Base-by-base conservation (phyloP, 2,888 invertebrate species). In the Chymomyza caudatula region DNA sequence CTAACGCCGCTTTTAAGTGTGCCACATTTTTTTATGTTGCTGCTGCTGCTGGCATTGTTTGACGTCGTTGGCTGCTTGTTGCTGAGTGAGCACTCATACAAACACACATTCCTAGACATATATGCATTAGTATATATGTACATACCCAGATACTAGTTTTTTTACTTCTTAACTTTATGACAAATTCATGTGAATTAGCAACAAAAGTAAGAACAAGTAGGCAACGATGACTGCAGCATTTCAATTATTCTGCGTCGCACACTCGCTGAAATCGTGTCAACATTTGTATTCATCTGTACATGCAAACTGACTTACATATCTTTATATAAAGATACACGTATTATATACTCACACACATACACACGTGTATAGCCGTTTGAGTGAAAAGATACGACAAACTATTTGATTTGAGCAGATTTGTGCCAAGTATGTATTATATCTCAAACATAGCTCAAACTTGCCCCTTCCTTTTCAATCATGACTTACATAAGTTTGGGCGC, bases 101-200 rank as follows among this genome's bases (percentile, higher is more conserved):
- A 52, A 56, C 53, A 63, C 63, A 75, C 56, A 51, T 44, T 60
- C 23, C 23, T 53, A 53, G 2, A 23, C 23, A 11, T 13, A 20
- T 52, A 22, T 22, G n/a, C 20, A 52, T 53, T 15, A 20, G 17
- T 37, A 29, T 25, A 54, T n/a, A 54, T 54, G 37, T 37, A 22
- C 23, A 57, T 22, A 58, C 22, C 63, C 67, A 75, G 56, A 73
- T 65, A 67, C 67, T 61, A 63, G 62, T 69, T 62, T 67, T 71
- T 67, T 60, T n/a, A n/a, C 57, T 25, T 60, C 47, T 42, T 52
- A 63, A 55, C 29, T 63, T 77, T 78, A 74, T 80, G 84, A 76
- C 80, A 83, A 80, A 78, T 83, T 76, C 68, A 83, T 80, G 69
- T 73, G 80, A 78, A 80, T 83, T 83, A 78, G 80, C 73, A 73